phyloP scores from a whole-genome alignment of 2,113 vertebrate genomes.

The Cyphomyrus plagiostoma region DNA sequence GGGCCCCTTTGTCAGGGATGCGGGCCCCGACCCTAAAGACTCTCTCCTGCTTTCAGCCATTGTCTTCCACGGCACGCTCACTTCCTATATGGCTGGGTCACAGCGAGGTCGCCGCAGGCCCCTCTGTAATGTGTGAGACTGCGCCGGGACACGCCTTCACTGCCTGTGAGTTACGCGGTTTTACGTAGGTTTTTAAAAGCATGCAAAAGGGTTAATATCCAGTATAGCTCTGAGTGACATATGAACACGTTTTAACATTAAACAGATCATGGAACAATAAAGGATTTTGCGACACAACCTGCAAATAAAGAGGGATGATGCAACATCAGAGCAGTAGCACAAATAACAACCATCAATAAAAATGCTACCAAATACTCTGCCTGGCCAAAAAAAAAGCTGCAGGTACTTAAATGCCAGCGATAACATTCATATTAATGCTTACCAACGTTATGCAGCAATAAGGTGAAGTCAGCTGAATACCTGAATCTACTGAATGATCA shows the following conservation, averaged over 20 bases:
- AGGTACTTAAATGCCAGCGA: too few relatives aligned
- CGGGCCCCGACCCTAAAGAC: slow-evolving; percentile 62
- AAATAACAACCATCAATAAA: not conserved
- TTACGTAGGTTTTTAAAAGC: not conserved
- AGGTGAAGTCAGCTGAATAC: too few relatives aligned
- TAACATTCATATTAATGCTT: too few relatives aligned
- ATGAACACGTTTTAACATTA: not conserved
- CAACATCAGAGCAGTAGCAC: not conserved
- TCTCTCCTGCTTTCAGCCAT: slow-evolving; percentile 55
- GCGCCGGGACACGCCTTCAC: not conserved
- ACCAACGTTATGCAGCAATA: too few relatives aligned
- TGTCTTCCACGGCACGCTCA: slow-evolving; percentile 61
- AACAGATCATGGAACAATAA: not conserved
- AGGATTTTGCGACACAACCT: not conserved
- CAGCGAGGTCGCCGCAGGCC: slow-evolving; percentile 36
- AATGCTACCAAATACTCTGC: not conserved
- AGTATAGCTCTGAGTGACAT: not conserved
- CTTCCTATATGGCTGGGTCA: slow-evolving; percentile 68
- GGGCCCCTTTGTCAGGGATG: slow-evolving; percentile 58
- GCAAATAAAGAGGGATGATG: not conserved
- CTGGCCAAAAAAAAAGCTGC: too few relatives aligned
- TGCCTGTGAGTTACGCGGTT: not conserved
- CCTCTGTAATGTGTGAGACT: slow-evolving; percentile 20
- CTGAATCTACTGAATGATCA: too few relatives aligned
- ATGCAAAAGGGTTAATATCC: not conserved